Percentiles rank a stretch among this genome's conserved stretches.
Conservation (phyloP, 2,797 vertebrate genomes). For the Babyrousa celebensis region DNA sequence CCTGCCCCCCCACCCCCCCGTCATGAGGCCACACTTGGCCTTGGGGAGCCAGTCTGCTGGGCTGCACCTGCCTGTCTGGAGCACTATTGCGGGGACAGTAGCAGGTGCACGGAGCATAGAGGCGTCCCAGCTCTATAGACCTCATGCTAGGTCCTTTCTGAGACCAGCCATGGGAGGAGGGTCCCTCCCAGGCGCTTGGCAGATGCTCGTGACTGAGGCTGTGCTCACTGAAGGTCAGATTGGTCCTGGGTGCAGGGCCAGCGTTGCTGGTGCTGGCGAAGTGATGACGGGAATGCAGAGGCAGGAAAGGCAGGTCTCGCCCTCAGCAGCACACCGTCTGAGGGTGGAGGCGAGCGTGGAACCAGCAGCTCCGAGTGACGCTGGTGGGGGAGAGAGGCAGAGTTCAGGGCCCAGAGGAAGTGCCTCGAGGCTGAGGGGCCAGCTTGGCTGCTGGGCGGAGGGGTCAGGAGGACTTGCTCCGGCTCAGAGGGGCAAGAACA, state of each 20-base stretch:
- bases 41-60: fast-evolving
- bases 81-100: not conserved
- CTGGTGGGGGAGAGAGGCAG: fast-evolving
- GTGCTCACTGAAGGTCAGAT: fast-evolving
- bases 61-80: not conserved
- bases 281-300: fast-evolving
- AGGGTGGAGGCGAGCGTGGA: fast-evolving
- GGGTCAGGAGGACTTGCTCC: fast-evolving
- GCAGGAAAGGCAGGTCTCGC: no score
- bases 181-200: fast-evolving
- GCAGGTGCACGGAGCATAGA: fast-evolving
- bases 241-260: fast-evolving
- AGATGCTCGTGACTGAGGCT: not conserved
- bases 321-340: fast-evolving
- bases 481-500: fast-evolving
- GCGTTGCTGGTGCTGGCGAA: fast-evolving
- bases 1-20: fast-evolving
- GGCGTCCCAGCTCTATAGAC: fast-evolving
- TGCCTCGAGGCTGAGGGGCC: fast-evolving
- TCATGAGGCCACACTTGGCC: fast-evolving
- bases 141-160: no score
- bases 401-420: fast-evolving
- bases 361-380: fast-evolving
- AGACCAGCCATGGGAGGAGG: not conserved
- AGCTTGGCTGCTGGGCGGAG: fast-evolving